Conservation (phyloP, 1,140 invertebrate genomes). For the Apis dorsata region DNA sequence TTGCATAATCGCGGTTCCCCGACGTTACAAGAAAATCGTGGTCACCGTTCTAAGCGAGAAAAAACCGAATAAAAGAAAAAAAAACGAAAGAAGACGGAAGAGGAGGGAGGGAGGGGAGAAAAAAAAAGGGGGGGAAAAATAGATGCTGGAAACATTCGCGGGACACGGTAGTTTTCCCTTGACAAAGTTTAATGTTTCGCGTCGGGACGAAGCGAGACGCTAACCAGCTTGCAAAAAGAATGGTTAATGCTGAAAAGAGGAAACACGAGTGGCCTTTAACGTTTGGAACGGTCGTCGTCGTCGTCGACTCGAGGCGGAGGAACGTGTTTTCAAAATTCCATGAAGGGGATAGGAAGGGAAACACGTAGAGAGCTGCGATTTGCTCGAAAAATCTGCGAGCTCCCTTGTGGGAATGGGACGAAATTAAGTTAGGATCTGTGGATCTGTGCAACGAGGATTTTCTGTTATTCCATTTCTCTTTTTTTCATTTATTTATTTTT, state of each 20-base stretch:
- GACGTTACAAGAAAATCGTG: not conserved
- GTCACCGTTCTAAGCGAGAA: not conserved
- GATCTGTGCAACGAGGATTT: too few relatives aligned
- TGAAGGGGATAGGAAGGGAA: not conserved
- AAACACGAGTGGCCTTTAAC: slow-evolving; percentile 1
- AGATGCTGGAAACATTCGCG: not conserved
- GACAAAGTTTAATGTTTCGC: slow-evolving; percentile 31
- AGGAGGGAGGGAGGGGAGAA: too few relatives aligned
- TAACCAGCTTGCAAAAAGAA: slow-evolving; percentile 31
- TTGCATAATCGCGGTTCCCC: too few relatives aligned
- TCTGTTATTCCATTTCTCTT: not conserved
- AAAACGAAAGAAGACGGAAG: too few relatives aligned
- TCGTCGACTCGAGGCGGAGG: not conserved
- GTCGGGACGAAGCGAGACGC: not conserved
- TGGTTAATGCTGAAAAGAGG: slow-evolving; percentile 17
- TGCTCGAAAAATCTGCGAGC: not conserved
- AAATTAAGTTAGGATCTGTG: not conserved
- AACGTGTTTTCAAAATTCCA: slow-evolving; percentile 15
- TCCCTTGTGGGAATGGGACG: too few relatives aligned
- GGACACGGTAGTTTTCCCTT: not conserved
- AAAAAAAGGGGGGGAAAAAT: not conserved
- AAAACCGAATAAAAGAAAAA: not conserved
- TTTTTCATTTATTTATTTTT: not conserved
- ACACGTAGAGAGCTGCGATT: not conserved
- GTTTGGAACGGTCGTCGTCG: not conserved